These are phyloP conservation scores for Drosophila teissieri DNA, from an alignment of 1,140 invertebrate species.

Conservation along the genomic window DNA sequence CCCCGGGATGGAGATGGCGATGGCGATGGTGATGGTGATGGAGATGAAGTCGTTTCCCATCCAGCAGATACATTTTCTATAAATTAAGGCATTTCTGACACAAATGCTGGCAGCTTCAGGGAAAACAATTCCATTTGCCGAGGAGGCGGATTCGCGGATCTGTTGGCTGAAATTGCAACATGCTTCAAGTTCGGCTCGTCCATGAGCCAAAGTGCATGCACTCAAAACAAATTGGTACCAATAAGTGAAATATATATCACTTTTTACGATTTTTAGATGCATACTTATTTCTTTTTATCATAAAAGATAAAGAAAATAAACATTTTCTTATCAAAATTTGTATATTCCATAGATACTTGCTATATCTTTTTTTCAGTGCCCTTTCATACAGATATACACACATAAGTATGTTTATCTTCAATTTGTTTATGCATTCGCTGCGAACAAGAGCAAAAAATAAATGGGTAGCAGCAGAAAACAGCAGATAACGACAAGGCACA, in stretches of 20 bases:
- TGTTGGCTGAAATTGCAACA: conserved; percentile 51
- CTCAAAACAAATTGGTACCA: neutral
- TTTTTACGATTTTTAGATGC: too few species aligned
- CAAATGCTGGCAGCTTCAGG: conserved; percentile 45
- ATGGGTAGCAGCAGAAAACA: neutral
- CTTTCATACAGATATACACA: conserved; percentile 4
- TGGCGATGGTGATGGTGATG: conserved; percentile 19
- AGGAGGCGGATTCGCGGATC: conserved; percentile 38
- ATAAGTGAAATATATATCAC: too few species aligned
- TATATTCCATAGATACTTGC: too few species aligned
- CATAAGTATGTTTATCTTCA: conserved; percentile 52
- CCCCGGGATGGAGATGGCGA: conserved; percentile 30
- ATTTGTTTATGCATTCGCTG: conserved; percentile 63
- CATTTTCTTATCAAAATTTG: too few species aligned
- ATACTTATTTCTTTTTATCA: too few species aligned
- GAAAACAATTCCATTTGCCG: conserved; percentile 73
- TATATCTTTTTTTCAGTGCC: neutral
- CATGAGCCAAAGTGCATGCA: neutral
- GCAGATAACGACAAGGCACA: conserved; percentile 1
- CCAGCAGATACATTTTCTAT: conserved; percentile 71
- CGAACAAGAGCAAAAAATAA: conserved; percentile 2
- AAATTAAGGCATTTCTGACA: conserved; percentile 70
- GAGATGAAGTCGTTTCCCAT: conserved; percentile 41
- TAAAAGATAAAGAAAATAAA: too few species aligned
- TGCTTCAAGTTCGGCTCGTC: conserved; percentile 26